Conservation (phyloP, 2,113 vertebrate species). For the Actenoides hombroni region DNA sequence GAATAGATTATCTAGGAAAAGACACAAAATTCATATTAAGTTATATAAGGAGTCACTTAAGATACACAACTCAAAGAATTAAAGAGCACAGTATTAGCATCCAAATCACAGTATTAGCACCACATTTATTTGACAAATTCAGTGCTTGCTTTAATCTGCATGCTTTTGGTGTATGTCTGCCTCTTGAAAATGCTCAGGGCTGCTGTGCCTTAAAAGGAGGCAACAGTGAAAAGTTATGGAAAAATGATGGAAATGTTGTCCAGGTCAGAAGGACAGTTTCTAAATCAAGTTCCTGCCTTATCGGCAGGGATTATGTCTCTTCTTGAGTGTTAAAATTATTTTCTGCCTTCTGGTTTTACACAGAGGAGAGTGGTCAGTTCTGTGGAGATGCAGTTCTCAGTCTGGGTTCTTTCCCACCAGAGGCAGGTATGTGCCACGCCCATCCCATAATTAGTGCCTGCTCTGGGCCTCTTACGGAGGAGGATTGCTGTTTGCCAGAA, state of each 20-base stretch:
- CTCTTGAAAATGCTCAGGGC: background rate
- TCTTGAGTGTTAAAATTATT: background rate
- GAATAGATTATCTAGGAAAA: background rate
- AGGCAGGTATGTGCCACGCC: conserved; percentile 49
- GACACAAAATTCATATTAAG: background rate
- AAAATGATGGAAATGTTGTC: background rate
- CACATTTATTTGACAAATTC: background rate
- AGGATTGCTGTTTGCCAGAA: background rate
- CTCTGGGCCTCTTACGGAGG: conserved; percentile 26
- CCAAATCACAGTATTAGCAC: background rate
- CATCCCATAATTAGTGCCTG: conserved; percentile 20
- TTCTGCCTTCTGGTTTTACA: background rate
- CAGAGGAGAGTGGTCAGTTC: background rate
- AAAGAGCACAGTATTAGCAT: background rate
- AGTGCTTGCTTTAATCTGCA: background rate
- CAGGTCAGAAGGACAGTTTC: background rate
- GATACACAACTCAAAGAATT: background rate
- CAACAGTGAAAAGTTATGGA: background rate
- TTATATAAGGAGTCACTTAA: background rate
- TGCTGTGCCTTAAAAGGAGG: background rate
- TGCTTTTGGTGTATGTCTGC: background rate
- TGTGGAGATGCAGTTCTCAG: background rate
- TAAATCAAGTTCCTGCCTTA: background rate
- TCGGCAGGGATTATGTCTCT: background rate
- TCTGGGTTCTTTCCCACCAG: background rate